phyloP scores from a whole-genome alignment of 2,888 invertebrate genomes.

The Rhimphoctona megacephalus region DNA sequence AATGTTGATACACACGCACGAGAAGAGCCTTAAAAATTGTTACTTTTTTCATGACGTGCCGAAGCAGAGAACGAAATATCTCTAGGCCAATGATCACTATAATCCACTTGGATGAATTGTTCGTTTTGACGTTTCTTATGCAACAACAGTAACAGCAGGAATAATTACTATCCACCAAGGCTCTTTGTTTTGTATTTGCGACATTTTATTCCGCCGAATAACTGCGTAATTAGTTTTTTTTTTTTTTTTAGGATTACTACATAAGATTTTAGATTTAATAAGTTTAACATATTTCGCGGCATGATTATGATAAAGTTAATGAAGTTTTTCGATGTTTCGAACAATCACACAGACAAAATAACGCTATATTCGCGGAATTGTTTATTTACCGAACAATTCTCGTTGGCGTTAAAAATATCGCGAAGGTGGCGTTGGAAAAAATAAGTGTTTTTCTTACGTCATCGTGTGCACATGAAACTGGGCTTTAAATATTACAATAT shows the following conservation, averaged over 20 bases:
- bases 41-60: not conserved
- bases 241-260: too few species aligned
- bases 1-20: constrained; percentile 10
- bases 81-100: not conserved
- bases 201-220: not conserved
- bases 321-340: not conserved
- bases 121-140: not conserved
- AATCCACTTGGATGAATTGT: not conserved
- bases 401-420: not conserved
- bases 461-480: constrained; percentile 3
- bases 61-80: constrained; percentile 7
- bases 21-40: not conserved
- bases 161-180: not conserved
- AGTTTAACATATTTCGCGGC: too few species aligned
- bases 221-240: not conserved
- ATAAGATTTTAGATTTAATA: too few species aligned
- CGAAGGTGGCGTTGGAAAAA: not conserved
- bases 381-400: not conserved
- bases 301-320: not conserved
- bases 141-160: not conserved
- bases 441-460: constrained; percentile 5
- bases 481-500: constrained; percentile 18
- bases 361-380: not conserved
- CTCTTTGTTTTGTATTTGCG: not conserved
- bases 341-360: not conserved